Conservation (phyloP, 1,140 invertebrate genomes). For the Cheumatopsyche charites region DNA sequence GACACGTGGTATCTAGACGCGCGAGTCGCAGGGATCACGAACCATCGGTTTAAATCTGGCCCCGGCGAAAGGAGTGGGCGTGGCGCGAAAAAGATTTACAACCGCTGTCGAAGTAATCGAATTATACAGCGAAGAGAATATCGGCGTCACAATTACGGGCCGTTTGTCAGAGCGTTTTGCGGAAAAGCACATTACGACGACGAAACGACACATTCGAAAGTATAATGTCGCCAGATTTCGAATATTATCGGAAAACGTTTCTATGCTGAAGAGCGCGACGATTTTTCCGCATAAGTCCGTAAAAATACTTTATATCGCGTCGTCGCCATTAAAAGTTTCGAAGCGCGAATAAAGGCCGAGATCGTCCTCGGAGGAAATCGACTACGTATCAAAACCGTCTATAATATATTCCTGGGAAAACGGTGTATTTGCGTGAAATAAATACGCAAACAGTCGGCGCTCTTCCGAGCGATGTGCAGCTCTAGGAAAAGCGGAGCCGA, state of each 20-base stretch:
- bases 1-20: not conserved
- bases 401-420: not conserved
- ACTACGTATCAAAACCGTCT: not conserved
- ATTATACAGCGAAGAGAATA: not conserved
- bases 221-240: too few relatives aligned
- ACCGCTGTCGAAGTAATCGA: not conserved
- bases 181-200: too few relatives aligned
- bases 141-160: not conserved
- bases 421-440: not conserved
- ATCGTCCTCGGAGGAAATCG: conserved; percentile 1
- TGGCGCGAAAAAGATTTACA: not conserved
- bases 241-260: too few relatives aligned
- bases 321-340: conserved; percentile 13
- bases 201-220: too few relatives aligned
- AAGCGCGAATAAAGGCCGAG: not conserved
- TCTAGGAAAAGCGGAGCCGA: not conserved
- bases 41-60: too few relatives aligned
- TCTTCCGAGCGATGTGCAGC: not conserved
- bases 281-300: not conserved
- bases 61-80: too few relatives aligned
- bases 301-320: not conserved
- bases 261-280: too few relatives aligned
- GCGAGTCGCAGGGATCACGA: too few relatives aligned
- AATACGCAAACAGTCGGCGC: not conserved
- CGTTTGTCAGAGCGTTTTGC: not conserved